Evolutionary conservation across 2,113 vertebrate species (phyloP), one percentile per base, ranked within the genome.

Genomic region (Hippopotamus amphibius): DNA sequence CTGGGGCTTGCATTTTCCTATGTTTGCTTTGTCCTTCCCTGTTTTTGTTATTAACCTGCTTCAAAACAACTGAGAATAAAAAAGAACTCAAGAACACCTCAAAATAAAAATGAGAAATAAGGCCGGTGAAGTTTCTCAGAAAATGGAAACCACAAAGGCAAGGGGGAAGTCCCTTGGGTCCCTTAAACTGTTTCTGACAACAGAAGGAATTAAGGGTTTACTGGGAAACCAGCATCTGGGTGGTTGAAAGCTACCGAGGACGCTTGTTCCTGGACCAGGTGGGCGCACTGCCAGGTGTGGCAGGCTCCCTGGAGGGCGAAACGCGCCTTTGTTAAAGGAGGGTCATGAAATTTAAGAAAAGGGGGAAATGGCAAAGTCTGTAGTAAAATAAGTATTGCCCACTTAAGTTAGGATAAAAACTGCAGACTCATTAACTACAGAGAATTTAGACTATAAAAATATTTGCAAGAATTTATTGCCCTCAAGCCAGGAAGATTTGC

Each of bases 271-370:
- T 93, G 43, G 65, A 69, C 48, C 71, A 37, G 88, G 28, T 24
- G 57, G 61, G 65, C 46, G 80, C 28, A 9, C n/a, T 15, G 69
- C 88, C 89, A 37, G 17, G 41, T 2, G 33, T 37, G 22, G 6
- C 61, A 74, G 50, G 17, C 24, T 95, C 76, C 74, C 57, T 61
- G 69, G 48, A 50, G 19, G 43, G 43, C 22, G 22, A 88, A 69
- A 15, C 13, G 6, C 26, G 33, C 24, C 63, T 81, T 48, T 77
- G 77, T 74, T 71, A 69, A 88, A 79, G n/a, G 19, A 26, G 85
- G 88, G 95, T 69, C 43, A 53, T 89, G 86, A 93, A 88, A 91
- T 93, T 24, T 77, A 41, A 63, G 28, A 41, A 76, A 85, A 68
- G 16, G 10, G 17, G 61, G 7, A 95, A 79, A 63, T 61, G 26